phyloP scores from a whole-genome alignment of 2,888 invertebrate species.

The Ferrisia virgata region DNA sequence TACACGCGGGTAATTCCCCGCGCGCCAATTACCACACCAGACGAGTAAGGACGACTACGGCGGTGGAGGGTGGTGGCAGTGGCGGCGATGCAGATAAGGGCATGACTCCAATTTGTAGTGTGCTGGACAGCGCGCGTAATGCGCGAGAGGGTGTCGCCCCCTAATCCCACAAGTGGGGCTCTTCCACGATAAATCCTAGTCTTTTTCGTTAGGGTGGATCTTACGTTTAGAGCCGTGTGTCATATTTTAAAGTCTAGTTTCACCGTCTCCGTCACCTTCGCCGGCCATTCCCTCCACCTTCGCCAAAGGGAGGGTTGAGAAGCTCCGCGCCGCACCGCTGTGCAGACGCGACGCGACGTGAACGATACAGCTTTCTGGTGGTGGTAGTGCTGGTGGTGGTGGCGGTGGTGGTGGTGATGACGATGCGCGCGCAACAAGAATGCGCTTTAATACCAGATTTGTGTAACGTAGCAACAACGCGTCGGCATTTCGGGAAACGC shows the following conservation, averaged over 20 bases:
- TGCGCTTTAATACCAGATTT: constrained; percentile 40
- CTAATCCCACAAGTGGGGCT: constrained; percentile 47
- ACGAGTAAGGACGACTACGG: background rate
- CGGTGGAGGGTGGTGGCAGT: background rate
- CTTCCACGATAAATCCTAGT: constrained; percentile 45
- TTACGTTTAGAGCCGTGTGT: constrained; percentile 9
- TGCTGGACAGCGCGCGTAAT: constrained; percentile 39
- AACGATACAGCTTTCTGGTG: no score
- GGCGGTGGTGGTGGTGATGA: constrained; percentile 42
- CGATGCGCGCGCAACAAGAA: constrained; percentile 10
- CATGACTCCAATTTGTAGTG: constrained; percentile 47
- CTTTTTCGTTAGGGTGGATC: constrained; percentile 40
- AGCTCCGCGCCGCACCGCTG: constrained; percentile 21
- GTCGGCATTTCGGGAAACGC: constrained; percentile 42
- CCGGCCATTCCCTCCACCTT: background rate
- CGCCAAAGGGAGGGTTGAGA: background rate
- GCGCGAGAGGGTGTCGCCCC: constrained; percentile 39
- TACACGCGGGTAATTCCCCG: constrained; percentile 46
- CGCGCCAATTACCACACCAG: constrained; percentile 47
- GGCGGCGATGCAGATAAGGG: constrained; percentile 44
- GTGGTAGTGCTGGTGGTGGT: constrained; percentile 10
- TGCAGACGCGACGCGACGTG: no score
- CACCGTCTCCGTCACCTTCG: constrained; percentile 4
- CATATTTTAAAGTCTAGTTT: constrained; percentile 45
- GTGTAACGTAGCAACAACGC: constrained; percentile 37